These are phyloP conservation scores for Parambassis ranga DNA, from an alignment of 2,797 vertebrate species.

Conservation along the genomic window DNA sequence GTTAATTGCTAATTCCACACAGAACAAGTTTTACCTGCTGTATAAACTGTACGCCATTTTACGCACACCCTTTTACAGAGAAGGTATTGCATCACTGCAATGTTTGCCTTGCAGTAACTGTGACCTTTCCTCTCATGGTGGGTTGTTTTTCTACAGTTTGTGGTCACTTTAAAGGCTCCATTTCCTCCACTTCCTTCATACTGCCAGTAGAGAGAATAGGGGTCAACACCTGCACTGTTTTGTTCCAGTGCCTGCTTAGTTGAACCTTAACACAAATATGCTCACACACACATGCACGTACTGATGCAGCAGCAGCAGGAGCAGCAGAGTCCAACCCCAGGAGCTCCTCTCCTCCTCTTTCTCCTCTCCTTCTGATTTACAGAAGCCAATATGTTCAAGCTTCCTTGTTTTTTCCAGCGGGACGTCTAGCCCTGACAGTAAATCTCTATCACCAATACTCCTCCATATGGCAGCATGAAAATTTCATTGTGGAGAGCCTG, in stretches of 20 bases:
- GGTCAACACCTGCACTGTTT: slow-evolving; percentile 45
- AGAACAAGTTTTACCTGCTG: background rate
- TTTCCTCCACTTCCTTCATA: slow-evolving; percentile 57
- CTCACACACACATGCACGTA: background rate
- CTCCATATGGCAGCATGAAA: slow-evolving; percentile 98
- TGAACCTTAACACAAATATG: slow-evolving; percentile 53
- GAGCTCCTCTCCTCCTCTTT: slow-evolving; percentile 7
- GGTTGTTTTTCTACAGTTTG: slow-evolving; percentile 53
- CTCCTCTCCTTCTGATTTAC: slow-evolving; percentile 81
- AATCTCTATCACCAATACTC: slow-evolving; percentile 95
- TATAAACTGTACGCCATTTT: background rate
- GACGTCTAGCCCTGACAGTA: slow-evolving; percentile 89
- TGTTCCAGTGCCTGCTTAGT: slow-evolving; percentile 39
- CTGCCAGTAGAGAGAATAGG: slow-evolving; percentile 43
- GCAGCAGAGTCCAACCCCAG: background rate
- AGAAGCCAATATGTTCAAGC: slow-evolving; percentile 93
- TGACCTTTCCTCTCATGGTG: slow-evolving; percentile 49
- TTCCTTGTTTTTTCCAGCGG: slow-evolving; percentile 95
- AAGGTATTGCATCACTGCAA: slow-evolving; percentile 23
- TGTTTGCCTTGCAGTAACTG: slow-evolving; percentile 39
- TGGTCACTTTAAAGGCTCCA: slow-evolving; percentile 56
- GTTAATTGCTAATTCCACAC: slow-evolving; percentile 1
- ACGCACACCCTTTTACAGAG: background rate
- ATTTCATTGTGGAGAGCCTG: slow-evolving; percentile 92
- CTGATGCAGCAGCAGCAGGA: background rate